These are phyloP conservation scores for Drosophila lini DNA, from an alignment of 1,140 invertebrate species.

Conservation along the genomic window DNA sequence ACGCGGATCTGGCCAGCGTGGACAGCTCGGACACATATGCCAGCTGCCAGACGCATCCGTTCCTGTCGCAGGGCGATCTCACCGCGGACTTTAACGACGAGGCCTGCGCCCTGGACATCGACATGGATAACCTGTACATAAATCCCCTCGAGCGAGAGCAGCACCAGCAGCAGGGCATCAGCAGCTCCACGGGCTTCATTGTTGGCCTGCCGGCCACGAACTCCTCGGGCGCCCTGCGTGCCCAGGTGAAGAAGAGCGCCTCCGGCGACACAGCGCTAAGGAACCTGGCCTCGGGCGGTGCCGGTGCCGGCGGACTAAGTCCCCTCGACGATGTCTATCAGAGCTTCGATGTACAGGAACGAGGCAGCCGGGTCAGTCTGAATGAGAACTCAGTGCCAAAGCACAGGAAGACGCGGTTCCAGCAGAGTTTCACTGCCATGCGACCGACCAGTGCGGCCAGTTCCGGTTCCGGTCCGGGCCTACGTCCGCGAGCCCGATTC, in stretches of 20 bases:
- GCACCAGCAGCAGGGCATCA: constrained; percentile 56
- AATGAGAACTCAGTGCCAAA: constrained; percentile 90
- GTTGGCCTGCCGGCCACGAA: constrained; percentile 70
- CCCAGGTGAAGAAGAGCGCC: constrained; percentile 90
- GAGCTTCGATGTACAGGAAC: constrained; percentile 85
- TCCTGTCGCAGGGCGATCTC: constrained; percentile 92
- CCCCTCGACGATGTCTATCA: constrained; percentile 86
- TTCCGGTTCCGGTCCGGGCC: constrained; percentile 24
- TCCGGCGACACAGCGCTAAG: constrained; percentile 89
- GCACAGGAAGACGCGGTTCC: constrained; percentile 93
- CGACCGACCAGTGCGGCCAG: constrained; percentile 38
- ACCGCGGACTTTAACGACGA: constrained; percentile 88
- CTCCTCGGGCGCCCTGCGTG: constrained; percentile 53
- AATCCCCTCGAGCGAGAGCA: constrained; percentile 91
- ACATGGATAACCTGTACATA: constrained; percentile 94
- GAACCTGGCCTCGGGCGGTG: constrained; percentile 83
- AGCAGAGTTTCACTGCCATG: constrained; percentile 86
- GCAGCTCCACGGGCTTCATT: constrained; percentile 76
- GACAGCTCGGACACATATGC: constrained; percentile 97
- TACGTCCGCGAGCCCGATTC: constrained; percentile 68
- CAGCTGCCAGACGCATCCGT: constrained; percentile 97
- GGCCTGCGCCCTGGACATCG: constrained; percentile 84
- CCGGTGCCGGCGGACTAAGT: constrained; percentile 53
- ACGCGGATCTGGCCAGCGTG: constrained; percentile 89
- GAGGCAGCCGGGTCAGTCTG: constrained; percentile 87